These are phyloP conservation scores for Agrochola macilenta DNA, from an alignment of 2,888 invertebrate genomes.

Conservation along the genomic window DNA sequence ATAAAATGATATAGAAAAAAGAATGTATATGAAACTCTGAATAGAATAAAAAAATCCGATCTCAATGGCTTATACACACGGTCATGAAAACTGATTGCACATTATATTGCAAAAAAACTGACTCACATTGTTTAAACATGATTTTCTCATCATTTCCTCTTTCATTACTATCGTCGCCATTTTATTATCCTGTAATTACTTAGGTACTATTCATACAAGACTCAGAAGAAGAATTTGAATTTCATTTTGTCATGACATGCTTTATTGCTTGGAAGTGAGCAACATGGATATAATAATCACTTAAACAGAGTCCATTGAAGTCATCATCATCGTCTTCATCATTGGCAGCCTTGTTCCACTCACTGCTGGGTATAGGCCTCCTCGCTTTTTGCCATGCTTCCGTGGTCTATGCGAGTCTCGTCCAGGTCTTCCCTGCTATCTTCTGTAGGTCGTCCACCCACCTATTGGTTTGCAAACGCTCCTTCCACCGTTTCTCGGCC, in stretches of 20 bases:
- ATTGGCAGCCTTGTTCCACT: background rate
- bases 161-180: slow-evolving; percentile 22
- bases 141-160: slow-evolving; percentile 29
- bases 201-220: background rate
- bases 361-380: background rate
- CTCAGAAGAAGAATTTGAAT: slow-evolving; percentile 4
- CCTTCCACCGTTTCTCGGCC: background rate
- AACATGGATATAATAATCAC: background rate
- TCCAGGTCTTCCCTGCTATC: too few relatives aligned
- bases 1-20: too few relatives aligned
- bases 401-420: background rate
- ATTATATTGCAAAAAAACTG: slow-evolving; percentile 10
- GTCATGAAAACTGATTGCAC: slow-evolving; percentile 8
- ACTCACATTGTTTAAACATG: background rate
- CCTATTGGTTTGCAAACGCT: background rate
- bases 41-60: background rate
- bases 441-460: background rate
- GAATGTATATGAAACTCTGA: background rate
- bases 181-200: slow-evolving; percentile 25
- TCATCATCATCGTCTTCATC: background rate
- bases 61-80: slow-evolving; percentile 10
- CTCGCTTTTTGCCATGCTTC: background rate
- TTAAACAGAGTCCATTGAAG: background rate
- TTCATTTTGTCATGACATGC: background rate
- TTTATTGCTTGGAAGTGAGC: background rate